Percentiles rank a stretch among this genome's conserved stretches.
Evolutionary conservation across 2,113 vertebrate genomes (phyloP).

Genomic region (Etheostoma spectabile): DNA sequence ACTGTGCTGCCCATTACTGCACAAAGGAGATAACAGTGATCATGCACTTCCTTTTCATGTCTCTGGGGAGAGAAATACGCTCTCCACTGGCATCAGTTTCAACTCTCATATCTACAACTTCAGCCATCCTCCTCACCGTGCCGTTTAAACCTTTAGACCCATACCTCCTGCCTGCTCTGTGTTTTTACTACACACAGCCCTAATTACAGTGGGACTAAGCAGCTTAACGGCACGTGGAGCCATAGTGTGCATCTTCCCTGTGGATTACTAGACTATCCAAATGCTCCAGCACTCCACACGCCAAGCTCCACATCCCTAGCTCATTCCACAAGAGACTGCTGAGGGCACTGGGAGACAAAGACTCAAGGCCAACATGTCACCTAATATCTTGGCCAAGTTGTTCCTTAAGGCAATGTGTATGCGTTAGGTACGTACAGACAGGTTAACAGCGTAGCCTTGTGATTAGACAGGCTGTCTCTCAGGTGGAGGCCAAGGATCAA

Average conservation of each 20-base stretch:
- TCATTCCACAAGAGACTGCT: constrained; percentile 55
- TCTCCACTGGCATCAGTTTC: neutral
- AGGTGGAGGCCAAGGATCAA: constrained; percentile 36
- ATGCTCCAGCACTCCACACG: constrained; percentile 44
- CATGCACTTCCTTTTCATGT: constrained; percentile 6
- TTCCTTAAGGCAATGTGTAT: constrained; percentile 17
- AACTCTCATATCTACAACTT: constrained; percentile 16
- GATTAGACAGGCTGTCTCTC: constrained; percentile 44
- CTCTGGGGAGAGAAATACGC: neutral
- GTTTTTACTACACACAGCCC: constrained; percentile 78
- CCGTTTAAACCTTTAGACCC: constrained; percentile 25
- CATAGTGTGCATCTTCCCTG: constrained; percentile 75
- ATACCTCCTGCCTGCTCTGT: constrained; percentile 44
- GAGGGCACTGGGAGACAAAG: constrained; percentile 12
- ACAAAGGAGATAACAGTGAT: constrained; percentile 23
- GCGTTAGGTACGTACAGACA: constrained; percentile 28
- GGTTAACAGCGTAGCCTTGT: constrained; percentile 47
- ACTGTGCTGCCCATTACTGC: constrained; percentile 23
- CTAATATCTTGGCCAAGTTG: constrained; percentile 30
- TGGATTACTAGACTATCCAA: constrained; percentile 72
- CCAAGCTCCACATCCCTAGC: constrained; percentile 34
- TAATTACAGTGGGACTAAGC: constrained; percentile 83
- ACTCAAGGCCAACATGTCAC: constrained; percentile 47
- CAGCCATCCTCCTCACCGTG: neutral
- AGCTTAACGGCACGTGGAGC: constrained; percentile 84